These are phyloP conservation scores for Calameuta filiformis DNA, from an alignment of 2,888 invertebrate species.

Conservation along the genomic window DNA sequence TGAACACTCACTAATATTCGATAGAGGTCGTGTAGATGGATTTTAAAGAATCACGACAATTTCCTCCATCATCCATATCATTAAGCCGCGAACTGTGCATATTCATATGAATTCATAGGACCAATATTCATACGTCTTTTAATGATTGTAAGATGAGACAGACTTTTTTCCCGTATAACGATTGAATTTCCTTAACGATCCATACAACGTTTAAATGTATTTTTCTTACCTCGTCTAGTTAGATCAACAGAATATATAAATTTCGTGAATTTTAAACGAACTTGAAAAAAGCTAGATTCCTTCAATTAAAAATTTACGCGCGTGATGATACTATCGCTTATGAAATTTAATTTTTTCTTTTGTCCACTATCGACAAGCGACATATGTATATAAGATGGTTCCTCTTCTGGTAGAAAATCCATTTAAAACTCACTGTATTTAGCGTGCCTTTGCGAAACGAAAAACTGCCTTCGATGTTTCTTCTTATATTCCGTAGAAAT, in stretches of 20 bases:
- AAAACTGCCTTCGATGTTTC: conserved; percentile 35
- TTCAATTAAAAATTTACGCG: neutral
- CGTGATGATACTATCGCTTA: neutral
- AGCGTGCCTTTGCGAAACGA: conserved; percentile 37
- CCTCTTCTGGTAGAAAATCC: conserved; percentile 23
- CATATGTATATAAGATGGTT: neutral
- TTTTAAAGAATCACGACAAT: neutral
- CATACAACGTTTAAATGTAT: conserved; percentile 50
- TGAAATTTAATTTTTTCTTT: neutral
- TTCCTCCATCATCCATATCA: neutral
- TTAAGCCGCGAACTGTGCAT: neutral
- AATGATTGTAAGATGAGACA: neutral
- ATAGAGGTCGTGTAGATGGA: neutral
- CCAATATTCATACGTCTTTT: conserved; percentile 28
- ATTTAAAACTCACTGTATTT: conserved; percentile 19
- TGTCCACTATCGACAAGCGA: neutral
- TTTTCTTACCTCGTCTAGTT: conserved; percentile 49
- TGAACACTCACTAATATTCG: neutral
- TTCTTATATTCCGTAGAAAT: neutral
- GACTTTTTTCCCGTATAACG: conserved; percentile 36
- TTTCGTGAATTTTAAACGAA: neutral
- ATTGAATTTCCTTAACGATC: conserved; percentile 32
- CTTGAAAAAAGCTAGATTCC: neutral
- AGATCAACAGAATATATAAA: conserved; percentile 1
- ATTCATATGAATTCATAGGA: conserved; percentile 34